phyloP scores from a whole-genome alignment of 2,888 invertebrate species.

The Timandra comae region DNA sequence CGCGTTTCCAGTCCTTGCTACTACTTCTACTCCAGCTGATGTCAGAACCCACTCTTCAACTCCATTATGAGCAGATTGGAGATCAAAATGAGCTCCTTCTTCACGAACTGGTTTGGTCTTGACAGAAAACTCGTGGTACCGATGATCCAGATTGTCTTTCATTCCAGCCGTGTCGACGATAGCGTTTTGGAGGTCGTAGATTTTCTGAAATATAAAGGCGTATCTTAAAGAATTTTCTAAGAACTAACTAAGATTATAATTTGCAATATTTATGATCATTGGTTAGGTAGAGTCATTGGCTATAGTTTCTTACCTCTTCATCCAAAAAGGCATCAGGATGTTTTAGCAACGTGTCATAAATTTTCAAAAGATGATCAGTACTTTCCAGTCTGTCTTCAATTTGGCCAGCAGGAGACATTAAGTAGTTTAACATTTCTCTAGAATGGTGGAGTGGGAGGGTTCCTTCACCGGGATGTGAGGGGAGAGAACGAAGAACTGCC shows the following conservation, averaged over 20 bases:
- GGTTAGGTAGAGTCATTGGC: too few relatives aligned
- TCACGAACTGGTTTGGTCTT: conserved; percentile 44
- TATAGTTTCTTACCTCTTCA: conserved; percentile 81
- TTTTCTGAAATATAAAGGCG: conserved; percentile 63
- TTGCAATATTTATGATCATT: too few relatives aligned
- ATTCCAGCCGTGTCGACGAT: conserved; percentile 52
- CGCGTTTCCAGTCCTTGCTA: conserved; percentile 42
- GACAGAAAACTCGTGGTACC: conserved; percentile 49
- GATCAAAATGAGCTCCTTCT: conserved; percentile 54
- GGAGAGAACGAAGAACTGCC: conserved; percentile 67
- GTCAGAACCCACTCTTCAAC: conserved; percentile 51
- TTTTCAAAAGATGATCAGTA: conserved; percentile 80
- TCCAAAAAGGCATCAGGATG: conserved; percentile 81
- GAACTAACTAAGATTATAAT: too few relatives aligned
- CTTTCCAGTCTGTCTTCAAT: conserved; percentile 68
- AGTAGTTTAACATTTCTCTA: conserved; percentile 75
- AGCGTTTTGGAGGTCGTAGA: conserved; percentile 62
- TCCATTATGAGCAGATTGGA: conserved; percentile 29
- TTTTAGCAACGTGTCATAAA: conserved; percentile 54
- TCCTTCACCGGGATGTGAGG: conserved; percentile 80
- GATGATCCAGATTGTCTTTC: conserved; percentile 41
- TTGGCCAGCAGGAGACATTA: conserved; percentile 50
- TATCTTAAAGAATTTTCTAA: too few relatives aligned
- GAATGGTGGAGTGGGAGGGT: conserved; percentile 77
- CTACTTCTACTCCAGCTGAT: conserved; percentile 56